A percentile compares a stretch with the other conserved stretches of the same genome.
Evolutionary conservation across 2,888 invertebrate species (phyloP).

Genomic region (Coremacera marginata): DNA sequence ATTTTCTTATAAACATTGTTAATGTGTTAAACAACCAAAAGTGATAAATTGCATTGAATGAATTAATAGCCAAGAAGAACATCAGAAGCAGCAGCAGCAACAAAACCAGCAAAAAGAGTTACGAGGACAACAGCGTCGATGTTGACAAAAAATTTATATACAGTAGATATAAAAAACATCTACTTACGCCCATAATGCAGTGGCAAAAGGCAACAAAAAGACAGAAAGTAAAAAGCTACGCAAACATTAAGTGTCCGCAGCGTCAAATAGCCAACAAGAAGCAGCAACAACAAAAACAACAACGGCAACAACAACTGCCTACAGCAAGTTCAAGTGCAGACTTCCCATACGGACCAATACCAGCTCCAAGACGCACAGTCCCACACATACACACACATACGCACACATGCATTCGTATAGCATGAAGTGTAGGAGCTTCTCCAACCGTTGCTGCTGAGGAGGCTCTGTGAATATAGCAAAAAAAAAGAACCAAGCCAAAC

Average conservation of each 20-base stretch:
- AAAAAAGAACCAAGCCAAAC: slow-evolving; percentile 46
- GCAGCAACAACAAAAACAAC: slow-evolving; percentile 36
- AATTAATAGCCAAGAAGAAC: slow-evolving; percentile 62
- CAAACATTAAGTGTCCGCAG: slow-evolving; percentile 16
- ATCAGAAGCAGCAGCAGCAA: slow-evolving; percentile 30
- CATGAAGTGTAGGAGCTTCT: slow-evolving; percentile 38
- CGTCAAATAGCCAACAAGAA: slow-evolving; percentile 44
- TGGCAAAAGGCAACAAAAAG: slow-evolving; percentile 45
- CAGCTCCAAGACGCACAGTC: neutral
- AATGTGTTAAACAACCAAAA: slow-evolving; percentile 57
- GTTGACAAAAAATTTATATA: slow-evolving; percentile 6
- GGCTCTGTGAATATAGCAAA: slow-evolving; percentile 33
- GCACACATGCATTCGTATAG: neutral
- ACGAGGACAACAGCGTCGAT: neutral
- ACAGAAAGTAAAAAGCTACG: slow-evolving; percentile 25
- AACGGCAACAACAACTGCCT: slow-evolving; percentile 39
- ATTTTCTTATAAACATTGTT: slow-evolving; percentile 44
- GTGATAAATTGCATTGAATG: slow-evolving; percentile 66
- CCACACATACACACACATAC: neutral
- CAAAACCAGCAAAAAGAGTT: slow-evolving; percentile 30
- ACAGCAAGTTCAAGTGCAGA: slow-evolving; percentile 58
- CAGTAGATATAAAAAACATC: neutral
- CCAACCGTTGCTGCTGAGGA: slow-evolving; percentile 37
- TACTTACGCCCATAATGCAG: slow-evolving; percentile 51
- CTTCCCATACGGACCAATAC: slow-evolving; percentile 44